A percentile compares a stretch with the other conserved stretches of the same genome.
These are phyloP conservation scores for Drosophila bipectinata DNA, from an alignment of 1,140 invertebrate genomes.

Conservation along the genomic window DNA sequence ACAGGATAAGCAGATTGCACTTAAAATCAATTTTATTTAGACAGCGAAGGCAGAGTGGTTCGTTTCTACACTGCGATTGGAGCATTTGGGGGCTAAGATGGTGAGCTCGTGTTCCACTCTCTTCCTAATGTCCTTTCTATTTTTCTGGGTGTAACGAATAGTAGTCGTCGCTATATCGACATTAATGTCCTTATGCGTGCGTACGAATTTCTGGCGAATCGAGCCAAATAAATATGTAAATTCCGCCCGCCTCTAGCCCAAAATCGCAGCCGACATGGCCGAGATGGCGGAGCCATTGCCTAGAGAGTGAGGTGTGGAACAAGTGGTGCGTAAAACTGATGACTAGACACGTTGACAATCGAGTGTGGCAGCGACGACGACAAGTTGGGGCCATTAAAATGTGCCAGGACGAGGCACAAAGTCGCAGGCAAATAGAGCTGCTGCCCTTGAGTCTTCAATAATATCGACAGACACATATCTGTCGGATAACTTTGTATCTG, in stretches of 20 bases:
- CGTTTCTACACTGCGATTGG: background rate
- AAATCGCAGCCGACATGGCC: background rate
- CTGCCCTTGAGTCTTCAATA: slow-evolving; percentile 30
- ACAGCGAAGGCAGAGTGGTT: slow-evolving; percentile 8
- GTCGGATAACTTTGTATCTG: background rate
- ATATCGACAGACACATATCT: slow-evolving; percentile 15
- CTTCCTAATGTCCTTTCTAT: background rate
- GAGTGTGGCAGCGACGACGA: slow-evolving; percentile 35
- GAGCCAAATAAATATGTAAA: slow-evolving; percentile 70
- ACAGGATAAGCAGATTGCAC: slow-evolving; percentile 29
- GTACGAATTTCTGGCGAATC: slow-evolving; percentile 42
- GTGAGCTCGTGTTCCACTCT: no score
- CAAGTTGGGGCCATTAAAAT: slow-evolving; percentile 45
- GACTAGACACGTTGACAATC: slow-evolving; percentile 73
- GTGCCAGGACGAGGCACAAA: background rate
- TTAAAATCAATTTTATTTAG: slow-evolving; percentile 36
- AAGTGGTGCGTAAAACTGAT: slow-evolving; percentile 76
- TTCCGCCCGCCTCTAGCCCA: slow-evolving; percentile 23
- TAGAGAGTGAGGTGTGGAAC: slow-evolving; percentile 22
- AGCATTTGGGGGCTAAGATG: no score
- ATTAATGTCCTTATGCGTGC: slow-evolving; percentile 3
- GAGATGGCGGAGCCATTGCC: background rate
- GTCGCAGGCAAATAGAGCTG: slow-evolving; percentile 6
- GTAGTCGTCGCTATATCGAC: slow-evolving; percentile 6
- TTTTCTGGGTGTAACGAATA: background rate